These are phyloP conservation scores for Byasa hedistus DNA, from an alignment of 2,888 invertebrate species.

Conservation along the genomic window DNA sequence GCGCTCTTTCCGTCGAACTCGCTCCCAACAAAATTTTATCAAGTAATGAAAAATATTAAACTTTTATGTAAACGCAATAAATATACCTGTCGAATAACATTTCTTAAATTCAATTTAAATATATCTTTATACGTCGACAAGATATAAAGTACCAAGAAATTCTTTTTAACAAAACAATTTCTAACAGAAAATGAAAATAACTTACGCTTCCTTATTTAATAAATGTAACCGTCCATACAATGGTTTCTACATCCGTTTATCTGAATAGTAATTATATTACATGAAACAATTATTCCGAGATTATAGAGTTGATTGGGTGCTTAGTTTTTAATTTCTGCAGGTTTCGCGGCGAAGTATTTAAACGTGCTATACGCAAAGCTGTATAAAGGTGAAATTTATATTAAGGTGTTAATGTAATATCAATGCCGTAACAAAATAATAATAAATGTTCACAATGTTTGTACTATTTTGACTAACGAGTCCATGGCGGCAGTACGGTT, in stretches of 20 bases:
- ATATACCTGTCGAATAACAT: too few species aligned
- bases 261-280: not conserved
- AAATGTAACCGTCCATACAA: too few species aligned
- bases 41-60: not conserved
- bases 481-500: not conserved
- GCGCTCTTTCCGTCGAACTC: not conserved
- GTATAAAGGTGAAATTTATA: not conserved
- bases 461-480: not conserved
- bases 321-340: slow-evolving; percentile 2
- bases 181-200: too few species aligned
- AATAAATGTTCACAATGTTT: not conserved
- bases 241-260: not conserved
- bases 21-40: not conserved
- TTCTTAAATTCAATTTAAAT: not conserved
- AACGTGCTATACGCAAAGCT: not conserved
- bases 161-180: too few species aligned
- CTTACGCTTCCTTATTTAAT: too few species aligned
- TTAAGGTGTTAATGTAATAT: not conserved
- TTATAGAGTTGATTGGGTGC: slow-evolving; percentile 1
- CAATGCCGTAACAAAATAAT: not conserved
- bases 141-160: too few species aligned
- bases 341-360: not conserved
- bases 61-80: not conserved
- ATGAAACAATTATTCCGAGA: slow-evolving; percentile 4
- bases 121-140: not conserved